Percentiles rank a stretch among this genome's conserved stretches.
These are phyloP conservation scores for Eupithecia insigniata DNA, from an alignment of 2,888 invertebrate genomes.

Conservation along the genomic window DNA sequence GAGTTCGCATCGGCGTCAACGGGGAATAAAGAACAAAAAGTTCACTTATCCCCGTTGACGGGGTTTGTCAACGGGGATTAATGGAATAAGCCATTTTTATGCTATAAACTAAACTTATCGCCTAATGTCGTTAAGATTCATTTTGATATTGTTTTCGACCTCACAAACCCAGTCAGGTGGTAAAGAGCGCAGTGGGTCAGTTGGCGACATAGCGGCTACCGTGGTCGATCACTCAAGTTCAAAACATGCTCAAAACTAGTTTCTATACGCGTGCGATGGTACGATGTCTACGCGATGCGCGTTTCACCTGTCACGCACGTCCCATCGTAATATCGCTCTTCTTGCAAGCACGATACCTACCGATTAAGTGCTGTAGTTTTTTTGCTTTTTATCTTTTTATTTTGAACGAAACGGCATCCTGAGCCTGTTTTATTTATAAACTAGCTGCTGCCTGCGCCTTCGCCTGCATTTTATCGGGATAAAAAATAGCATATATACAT, in stretches of 20 bases:
- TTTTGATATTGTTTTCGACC: slow-evolving; percentile 32
- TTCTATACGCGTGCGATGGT: slow-evolving; percentile 20
- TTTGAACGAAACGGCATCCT: not conserved
- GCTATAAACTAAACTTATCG: slow-evolving; percentile 3
- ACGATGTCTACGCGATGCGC: not conserved
- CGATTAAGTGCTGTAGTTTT: not conserved
- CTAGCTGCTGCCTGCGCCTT: too few relatives aligned
- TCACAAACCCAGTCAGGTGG: slow-evolving; percentile 48
- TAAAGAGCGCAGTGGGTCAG: slow-evolving; percentile 55
- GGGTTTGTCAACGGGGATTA: too few relatives aligned
- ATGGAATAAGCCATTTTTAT: too few relatives aligned
- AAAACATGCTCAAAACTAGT: slow-evolving; percentile 35
- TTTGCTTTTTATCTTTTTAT: not conserved
- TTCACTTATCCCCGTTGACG: too few relatives aligned
- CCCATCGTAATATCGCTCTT: not conserved
- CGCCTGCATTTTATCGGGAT: too few relatives aligned
- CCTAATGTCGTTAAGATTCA: slow-evolving; percentile 20
- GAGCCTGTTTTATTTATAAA: too few relatives aligned
- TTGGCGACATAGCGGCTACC: slow-evolving; percentile 49
- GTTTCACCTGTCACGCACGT: slow-evolving; percentile 13
- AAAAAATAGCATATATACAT: too few relatives aligned
- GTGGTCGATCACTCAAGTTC: slow-evolving; percentile 37
- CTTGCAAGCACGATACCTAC: not conserved
- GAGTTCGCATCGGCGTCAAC: too few relatives aligned
- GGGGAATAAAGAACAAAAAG: too few relatives aligned